Evolutionary conservation across 2,113 vertebrate genomes (phyloP).

Genomic region (Ophthalmolycus amberensis): DNA sequence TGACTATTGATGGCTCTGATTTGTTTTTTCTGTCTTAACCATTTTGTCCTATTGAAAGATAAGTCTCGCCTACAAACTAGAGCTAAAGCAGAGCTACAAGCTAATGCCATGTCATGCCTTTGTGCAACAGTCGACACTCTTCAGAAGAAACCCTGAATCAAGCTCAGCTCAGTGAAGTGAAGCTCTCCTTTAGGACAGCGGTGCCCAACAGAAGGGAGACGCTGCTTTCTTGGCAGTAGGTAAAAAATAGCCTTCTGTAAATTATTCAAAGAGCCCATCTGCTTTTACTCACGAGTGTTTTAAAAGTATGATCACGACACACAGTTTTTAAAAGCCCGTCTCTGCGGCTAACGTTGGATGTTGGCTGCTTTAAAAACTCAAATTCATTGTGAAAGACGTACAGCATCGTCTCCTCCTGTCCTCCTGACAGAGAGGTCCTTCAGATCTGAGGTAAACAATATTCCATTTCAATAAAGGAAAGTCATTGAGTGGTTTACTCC

Average conservation of each 20-base stretch:
- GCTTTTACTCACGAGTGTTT: conserved; percentile 61
- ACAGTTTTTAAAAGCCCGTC: conserved; percentile 17
- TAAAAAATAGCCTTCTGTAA: conserved; percentile 60
- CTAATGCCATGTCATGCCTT: background rate
- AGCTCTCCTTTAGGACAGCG: conserved; percentile 11
- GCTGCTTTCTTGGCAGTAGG: conserved; percentile 24
- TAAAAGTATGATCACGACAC: conserved; percentile 42
- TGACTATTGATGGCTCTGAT: conserved; percentile 3
- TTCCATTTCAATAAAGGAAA: background rate
- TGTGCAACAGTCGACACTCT: background rate
- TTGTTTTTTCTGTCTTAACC: background rate
- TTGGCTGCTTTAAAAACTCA: background rate
- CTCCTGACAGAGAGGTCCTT: background rate
- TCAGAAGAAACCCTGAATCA: conserved; percentile 18
- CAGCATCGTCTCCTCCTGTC: too few species aligned
- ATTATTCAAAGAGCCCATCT: conserved; percentile 74
- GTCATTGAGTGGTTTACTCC: background rate
- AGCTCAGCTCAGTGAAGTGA: conserved; percentile 20
- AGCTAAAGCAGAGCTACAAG: background rate
- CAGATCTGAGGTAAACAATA: background rate
- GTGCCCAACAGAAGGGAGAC: conserved; percentile 24
- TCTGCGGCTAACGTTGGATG: background rate
- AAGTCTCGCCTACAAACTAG: background rate
- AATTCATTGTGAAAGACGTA: background rate
- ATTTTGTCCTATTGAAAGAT: background rate